phyloP scores from a whole-genome alignment of 2,797 vertebrate species.

The Phylloscopus collybita region DNA sequence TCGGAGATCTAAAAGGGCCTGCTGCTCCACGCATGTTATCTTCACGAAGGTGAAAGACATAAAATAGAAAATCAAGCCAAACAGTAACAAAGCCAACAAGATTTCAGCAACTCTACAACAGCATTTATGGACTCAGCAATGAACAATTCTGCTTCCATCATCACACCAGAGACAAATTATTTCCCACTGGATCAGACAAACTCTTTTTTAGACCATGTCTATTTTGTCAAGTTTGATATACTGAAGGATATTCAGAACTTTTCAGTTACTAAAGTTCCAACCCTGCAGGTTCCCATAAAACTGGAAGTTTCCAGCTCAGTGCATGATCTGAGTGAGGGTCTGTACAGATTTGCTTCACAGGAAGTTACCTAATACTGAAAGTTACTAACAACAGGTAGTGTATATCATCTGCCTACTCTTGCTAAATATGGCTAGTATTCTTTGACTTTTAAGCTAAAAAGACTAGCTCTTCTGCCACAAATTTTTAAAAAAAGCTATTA shows the following conservation, averaged over 20 bases:
- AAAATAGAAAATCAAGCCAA: constrained; percentile 2
- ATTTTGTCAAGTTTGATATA: neutral
- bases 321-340: neutral
- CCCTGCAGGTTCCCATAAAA: neutral
- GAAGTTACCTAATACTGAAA: neutral
- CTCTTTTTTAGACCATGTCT: neutral
- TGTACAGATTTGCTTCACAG: neutral
- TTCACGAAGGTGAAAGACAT: constrained; percentile 65
- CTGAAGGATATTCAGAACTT: neutral
- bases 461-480: neutral
- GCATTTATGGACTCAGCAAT: neutral
- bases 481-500: neutral
- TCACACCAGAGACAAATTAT: neutral
- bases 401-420: neutral
- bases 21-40: constrained; percentile 90
- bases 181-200: neutral
- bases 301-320: neutral
- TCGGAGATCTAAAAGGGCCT: constrained; percentile 81
- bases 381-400: neutral
- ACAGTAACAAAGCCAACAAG: neutral
- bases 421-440: neutral
- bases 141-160: neutral
- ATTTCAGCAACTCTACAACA: neutral
- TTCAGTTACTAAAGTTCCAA: neutral
- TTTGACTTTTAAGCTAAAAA: neutral